Conservation (phyloP, 1,140 invertebrate species). For the Helicoverpa zea region DNA sequence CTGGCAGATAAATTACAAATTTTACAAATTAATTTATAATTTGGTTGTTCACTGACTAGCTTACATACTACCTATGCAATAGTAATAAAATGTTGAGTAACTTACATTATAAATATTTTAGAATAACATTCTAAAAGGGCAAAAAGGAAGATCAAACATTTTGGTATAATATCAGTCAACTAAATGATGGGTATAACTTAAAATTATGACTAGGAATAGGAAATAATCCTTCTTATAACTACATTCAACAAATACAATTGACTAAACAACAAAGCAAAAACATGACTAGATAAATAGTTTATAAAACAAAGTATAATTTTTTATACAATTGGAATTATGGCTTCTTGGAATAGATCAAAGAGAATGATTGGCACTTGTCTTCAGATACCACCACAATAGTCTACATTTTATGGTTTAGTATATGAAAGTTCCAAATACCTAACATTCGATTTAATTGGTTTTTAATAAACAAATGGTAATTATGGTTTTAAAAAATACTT, state of each 20-base stretch:
- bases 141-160: slow-evolving; percentile 43
- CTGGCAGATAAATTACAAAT: background rate
- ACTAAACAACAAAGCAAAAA: slow-evolving; percentile 37
- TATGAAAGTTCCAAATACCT: slow-evolving; percentile 17
- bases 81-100: background rate
- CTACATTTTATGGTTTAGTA: background rate
- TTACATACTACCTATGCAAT: background rate
- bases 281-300: slow-evolving; percentile 36
- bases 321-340: background rate
- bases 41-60: background rate
- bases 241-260: slow-evolving; percentile 5
- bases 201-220: slow-evolving; percentile 36
- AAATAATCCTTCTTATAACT: slow-evolving; percentile 22
- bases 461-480: background rate
- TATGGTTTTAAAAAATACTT: background rate
- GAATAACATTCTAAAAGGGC: slow-evolving; percentile 27
- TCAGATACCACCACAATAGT: slow-evolving; percentile 3
- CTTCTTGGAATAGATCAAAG: slow-evolving; percentile 9
- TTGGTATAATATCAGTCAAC: slow-evolving; percentile 29
- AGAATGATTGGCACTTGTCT: slow-evolving; percentile 37
- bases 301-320: background rate
- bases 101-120: slow-evolving; percentile 11
- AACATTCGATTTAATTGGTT: background rate
- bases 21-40: background rate
- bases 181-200: slow-evolving; percentile 44